Conservation (phyloP, 2,888 invertebrate species). For the Trissolcus japonicus region DNA sequence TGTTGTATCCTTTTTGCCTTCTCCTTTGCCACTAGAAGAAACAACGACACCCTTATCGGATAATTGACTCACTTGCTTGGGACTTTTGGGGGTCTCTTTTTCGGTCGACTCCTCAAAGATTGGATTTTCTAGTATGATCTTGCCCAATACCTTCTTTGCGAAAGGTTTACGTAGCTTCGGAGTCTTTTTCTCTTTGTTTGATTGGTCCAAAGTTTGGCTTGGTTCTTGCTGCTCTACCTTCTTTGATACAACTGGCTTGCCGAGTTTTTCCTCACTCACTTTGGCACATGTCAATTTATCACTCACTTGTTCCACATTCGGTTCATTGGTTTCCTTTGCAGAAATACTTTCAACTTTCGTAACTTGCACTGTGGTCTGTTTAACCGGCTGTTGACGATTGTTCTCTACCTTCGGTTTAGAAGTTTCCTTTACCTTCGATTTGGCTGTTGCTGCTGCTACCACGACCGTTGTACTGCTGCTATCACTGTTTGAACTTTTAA, state of each 20-base stretch:
- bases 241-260: not conserved
- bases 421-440: conserved; percentile 2
- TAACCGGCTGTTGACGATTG: too few relatives aligned
- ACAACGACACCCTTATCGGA: not conserved
- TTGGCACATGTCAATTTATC: not conserved
- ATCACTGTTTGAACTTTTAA: too few relatives aligned
- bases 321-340: too few relatives aligned
- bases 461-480: not conserved
- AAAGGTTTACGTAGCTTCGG: conserved; percentile 9
- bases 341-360: too few relatives aligned
- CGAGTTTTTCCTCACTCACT: conserved; percentile 1
- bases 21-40: too few relatives aligned
- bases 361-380: too few relatives aligned
- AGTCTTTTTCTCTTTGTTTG: conserved; percentile 1
- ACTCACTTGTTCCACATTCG: too few relatives aligned
- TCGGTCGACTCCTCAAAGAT: conserved; percentile 27
- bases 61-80: not conserved
- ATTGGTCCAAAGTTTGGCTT: not conserved
- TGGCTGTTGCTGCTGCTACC: not conserved
- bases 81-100: conserved; percentile 5
- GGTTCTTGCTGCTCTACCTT: too few relatives aligned
- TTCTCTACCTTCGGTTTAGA: conserved; percentile 5
- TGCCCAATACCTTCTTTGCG: conserved; percentile 27
- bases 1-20: too few relatives aligned
- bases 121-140: conserved; percentile 36